These are phyloP conservation scores for Pentamera pediparva DNA, from an alignment of 53 echinoderm and acorn worm genomes.

Conservation along the genomic window DNA sequence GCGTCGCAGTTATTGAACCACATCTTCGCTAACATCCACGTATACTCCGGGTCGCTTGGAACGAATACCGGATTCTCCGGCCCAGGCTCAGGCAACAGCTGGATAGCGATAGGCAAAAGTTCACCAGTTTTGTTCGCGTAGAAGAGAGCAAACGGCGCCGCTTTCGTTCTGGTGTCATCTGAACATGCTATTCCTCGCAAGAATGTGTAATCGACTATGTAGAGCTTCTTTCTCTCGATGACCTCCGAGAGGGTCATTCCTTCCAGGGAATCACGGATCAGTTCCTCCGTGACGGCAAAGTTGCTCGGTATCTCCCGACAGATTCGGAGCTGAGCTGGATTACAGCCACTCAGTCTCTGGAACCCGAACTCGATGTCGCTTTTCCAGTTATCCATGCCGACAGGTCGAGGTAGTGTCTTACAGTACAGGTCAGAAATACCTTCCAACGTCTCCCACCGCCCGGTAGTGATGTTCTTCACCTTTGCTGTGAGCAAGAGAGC, in stretches of 20 bases:
- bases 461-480: conserved; percentile 47
- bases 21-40: conserved; percentile 87
- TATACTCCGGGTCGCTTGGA: conserved; percentile 75
- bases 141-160: conserved; percentile 64
- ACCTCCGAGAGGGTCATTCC: conserved; percentile 53
- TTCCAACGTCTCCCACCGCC: conserved; percentile 54
- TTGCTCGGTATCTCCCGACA: conserved; percentile 77
- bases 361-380: conserved; percentile 69
- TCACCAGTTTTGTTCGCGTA: conserved; percentile 55
- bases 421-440: conserved; percentile 64
- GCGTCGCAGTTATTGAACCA: conserved; percentile 81
- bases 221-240: conserved; percentile 46
- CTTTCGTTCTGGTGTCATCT: conserved; percentile 12
- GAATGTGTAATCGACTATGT: conserved; percentile 51
- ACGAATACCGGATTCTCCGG: conserved; percentile 73
- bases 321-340: conserved; percentile 58
- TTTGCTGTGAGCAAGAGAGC: conserved; percentile 50
- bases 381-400: conserved; percentile 76
- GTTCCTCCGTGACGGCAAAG: conserved; percentile 59
- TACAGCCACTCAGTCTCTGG: conserved; percentile 68
- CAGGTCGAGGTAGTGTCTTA: conserved; percentile 49
- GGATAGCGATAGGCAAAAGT: conserved; percentile 69
- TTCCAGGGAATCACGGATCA: conserved; percentile 53
- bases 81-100: conserved; percentile 62
- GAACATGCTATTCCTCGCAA: conserved; percentile 51